Evolutionary conservation across 2,113 vertebrate genomes (phyloP), one percentile per base, ranked within the genome.

Genomic region (Oncorhynchus kisutch): DNA sequence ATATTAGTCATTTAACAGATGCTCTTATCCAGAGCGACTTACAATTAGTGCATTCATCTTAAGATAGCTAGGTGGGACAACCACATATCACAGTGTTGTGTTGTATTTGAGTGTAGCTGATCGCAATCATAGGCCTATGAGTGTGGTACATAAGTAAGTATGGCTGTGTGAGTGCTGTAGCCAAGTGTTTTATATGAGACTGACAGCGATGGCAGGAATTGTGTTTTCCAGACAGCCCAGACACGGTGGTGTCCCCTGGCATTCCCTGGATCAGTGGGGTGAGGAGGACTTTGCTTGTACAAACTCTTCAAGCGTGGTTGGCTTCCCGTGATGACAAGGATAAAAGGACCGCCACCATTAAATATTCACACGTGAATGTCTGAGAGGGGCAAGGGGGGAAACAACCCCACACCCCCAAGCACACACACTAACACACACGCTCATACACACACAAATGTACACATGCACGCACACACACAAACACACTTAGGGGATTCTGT

Each of bases 361-460:
- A 85, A 90, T 78, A 87, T 83, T 89, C 82, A 86, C 59, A 34
- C 69, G 31, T 24, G 8, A 73, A 78, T 29, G 78, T 81, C 75
- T 81, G 76, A 81, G 77, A 73, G 45, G 68, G 69, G 49, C 49
- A 54, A 54, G 49, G 49, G 12, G 49, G 49, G 3, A 54, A 54
- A 16, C 8, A 45, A 11, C 39, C 39, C 39, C 39, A 11, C 39
- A 45, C 39, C 39, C 39, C 8, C 7, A 45, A 8, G 39, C 9
- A 45, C 39, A 45, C 49, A 51, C 34, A 39, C 49, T 13, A 51
- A 51, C 14, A 16, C 49, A 16, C 16, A 5, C 4, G 16, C 51
- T 16, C 51, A 54, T 5, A 54, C 5, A 54, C 5, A 18, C 49
- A 16, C 51, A 18, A 1, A 14, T 16, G 1, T 54, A 18, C 51